Conservation (phyloP, 2,888 invertebrate genomes). For the Megamerina dolium region DNA sequence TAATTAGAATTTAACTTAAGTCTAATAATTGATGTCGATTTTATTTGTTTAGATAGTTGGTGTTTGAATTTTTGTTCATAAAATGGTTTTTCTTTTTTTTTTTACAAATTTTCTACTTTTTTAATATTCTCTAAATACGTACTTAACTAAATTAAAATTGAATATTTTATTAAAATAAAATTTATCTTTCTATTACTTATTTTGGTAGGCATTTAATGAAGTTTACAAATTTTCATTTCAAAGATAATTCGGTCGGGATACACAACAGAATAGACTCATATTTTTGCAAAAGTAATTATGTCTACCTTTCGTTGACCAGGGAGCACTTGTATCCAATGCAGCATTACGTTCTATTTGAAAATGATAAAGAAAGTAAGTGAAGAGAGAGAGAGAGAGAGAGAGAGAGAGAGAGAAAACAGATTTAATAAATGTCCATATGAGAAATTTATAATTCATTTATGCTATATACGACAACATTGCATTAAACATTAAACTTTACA, state of each 20-base stretch:
- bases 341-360: conserved; percentile 63
- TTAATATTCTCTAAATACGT: too few species aligned
- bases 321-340: conserved; percentile 64
- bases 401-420: neutral
- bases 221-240: conserved; percentile 55
- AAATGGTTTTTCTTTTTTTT: too few species aligned
- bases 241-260: conserved; percentile 72
- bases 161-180: too few species aligned
- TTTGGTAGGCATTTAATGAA: too few species aligned
- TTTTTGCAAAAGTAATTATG: conserved; percentile 73
- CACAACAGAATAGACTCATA: conserved; percentile 74
- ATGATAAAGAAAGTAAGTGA: neutral
- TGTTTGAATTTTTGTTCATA: too few species aligned
- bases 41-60: too few species aligned
- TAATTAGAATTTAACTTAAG: too few species aligned
- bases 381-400: neutral
- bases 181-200: too few species aligned
- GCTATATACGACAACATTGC: neutral
- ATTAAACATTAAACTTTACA: neutral
- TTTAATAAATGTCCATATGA: neutral
- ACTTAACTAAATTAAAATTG: too few species aligned
- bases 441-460: neutral
- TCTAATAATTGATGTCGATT: too few species aligned
- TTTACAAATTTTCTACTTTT: too few species aligned
- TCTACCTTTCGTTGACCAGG: conserved; percentile 67